Base-by-base conservation (phyloP, 2,888 invertebrate species). In the Cybosia mesomella region DNA sequence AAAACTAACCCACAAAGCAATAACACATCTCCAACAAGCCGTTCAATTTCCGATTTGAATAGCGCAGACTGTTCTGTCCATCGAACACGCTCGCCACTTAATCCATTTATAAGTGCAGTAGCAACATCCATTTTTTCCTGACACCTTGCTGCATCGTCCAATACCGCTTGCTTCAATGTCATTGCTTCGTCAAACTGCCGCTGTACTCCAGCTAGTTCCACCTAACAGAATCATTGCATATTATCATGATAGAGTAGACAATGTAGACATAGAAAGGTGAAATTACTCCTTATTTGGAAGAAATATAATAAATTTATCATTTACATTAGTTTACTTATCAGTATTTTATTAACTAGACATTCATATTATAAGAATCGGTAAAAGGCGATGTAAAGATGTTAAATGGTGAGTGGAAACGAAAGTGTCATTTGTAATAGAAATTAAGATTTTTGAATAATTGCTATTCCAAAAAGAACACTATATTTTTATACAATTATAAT, bases 101-200 rank as follows among this genome's bases (percentile, higher is more conserved):
- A 94, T 11, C 98, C 98, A 73, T 97, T 97, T 74, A 98, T 98
- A 68, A 98, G 95, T 0, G 98, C 97, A 0, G 97, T 97, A 0
- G 98, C 98, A 11, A 98, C 97, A 86, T 97, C 97, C 97, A 98
- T 98, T 94, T 98, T 98, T 65, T 97, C 96, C 85, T 98, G 97
- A 76, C 98, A 98, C 75, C 96, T 96, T 63, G 97, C 96, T 0
- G 98, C 98, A 84, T 97, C 97, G 67, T 97, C 97, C 64, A 97
- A 91, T n/a, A 98, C 96, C 9, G 95, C 96, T 94, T 97, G 97
- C 87, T 97, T 96, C 67, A 96, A 95, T 0, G 92, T 80, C 96
- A 97, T 97, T 0, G 97, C 97, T 63, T 95, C 96, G 84, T 98
- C 98, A 85, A 97, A 98, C 85, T 96, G 95, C 36, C 91, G 95